Evolutionary conservation across 2,888 invertebrate genomes (phyloP), one percentile per base, ranked within the genome.

Genomic region (Subacronicta megacephala): DNA sequence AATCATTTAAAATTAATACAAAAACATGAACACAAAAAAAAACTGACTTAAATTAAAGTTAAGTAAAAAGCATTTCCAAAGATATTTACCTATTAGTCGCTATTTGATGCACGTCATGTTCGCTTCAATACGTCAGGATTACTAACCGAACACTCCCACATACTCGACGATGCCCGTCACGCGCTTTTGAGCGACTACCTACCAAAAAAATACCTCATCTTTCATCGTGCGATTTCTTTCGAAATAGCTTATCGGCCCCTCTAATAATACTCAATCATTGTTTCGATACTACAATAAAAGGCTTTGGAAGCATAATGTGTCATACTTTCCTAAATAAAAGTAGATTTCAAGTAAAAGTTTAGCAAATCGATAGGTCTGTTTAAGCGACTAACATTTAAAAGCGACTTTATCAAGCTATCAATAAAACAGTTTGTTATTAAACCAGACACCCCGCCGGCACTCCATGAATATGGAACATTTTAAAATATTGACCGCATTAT

Each of bases 191-290:
- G n/a, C n/a, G n/a, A 86, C 78, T 81, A 81, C 79, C 81, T 82
- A 81, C 81, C 70, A 73, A 68, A 85, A 9, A 84, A 88, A 83
- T 75, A 77, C 78, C 82, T 80, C 84, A 84, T 88, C 83, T 86
- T 85, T 86, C 85, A 84, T 85, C 81, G 75, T 73, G 72, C 82
- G 80, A 86, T 88, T 86, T 87, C 77, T 81, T 81, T 69, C 73
- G 71, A 80, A 85, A 88, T 85, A 81, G 78, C 79, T 87, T 84
- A 81, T 84, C 82, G 81, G 77, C 81, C 76, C 76, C 72, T 72
- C 62, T 77, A 81, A 83, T 84, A 84, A 84, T 81, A 82, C 84
- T 86, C 83, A 77, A 85, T 86, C 83, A 85, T 77, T 79, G 81
- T 64, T 69, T 41, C 46, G 46, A 55, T 47, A 46, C 16, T 38